Evolutionary conservation across 1,140 invertebrate genomes (phyloP).

Genomic region (Nasonia giraulti): DNA sequence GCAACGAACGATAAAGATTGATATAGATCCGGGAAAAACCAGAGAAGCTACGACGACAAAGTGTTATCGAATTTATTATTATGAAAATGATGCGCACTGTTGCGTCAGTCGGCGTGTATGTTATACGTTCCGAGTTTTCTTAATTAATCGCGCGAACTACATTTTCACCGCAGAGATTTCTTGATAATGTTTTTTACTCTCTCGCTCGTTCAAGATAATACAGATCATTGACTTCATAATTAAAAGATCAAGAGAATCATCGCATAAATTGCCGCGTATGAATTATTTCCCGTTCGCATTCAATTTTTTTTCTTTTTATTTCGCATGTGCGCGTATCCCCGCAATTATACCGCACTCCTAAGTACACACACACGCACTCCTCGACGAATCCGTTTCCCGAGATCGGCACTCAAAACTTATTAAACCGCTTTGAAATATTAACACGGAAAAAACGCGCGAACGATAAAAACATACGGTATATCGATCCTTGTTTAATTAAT

Average conservation of each 20-base stretch:
- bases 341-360: too few species aligned
- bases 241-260: neutral
- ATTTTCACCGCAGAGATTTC: too few species aligned
- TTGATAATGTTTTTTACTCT: too few species aligned
- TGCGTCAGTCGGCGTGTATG: too few species aligned
- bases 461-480: neutral
- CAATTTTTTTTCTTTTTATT: neutral
- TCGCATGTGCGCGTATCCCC: neutral
- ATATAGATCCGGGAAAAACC: too few species aligned
- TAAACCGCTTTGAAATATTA: neutral
- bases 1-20: too few species aligned
- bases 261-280: neutral
- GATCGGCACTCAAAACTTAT: neutral
- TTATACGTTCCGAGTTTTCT: too few species aligned
- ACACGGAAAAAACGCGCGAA: neutral
- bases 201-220: neutral
- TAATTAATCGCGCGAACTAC: too few species aligned
- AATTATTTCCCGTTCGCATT: neutral
- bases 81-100: too few species aligned
- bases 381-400: neutral
- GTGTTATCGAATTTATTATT: too few species aligned
- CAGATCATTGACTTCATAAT: neutral
- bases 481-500: neutral
- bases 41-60: too few species aligned
- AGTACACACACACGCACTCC: neutral